These are phyloP conservation scores for Aphelenchoides bicaudatus DNA, from an alignment of 2,888 invertebrate species.

Conservation along the genomic window DNA sequence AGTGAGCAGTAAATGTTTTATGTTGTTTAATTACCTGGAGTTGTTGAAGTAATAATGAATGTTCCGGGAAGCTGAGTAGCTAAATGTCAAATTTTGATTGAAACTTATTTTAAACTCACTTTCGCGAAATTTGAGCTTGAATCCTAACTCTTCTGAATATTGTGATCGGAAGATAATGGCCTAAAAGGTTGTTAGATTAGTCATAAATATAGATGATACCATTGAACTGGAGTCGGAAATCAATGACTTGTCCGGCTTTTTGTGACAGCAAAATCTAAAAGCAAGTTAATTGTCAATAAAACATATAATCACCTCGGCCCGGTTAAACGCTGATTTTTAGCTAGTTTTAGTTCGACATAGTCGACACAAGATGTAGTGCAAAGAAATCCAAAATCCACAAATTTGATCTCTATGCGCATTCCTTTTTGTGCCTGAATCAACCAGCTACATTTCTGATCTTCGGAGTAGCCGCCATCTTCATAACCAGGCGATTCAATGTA, in stretches of 20 bases:
- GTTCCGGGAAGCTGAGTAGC: not conserved
- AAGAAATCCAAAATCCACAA: conserved; percentile 57
- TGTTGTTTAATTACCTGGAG: too few species aligned
- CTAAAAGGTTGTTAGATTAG: too few species aligned
- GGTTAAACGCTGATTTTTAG: conserved; percentile 50
- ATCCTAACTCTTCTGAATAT: conserved; percentile 45
- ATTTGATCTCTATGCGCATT: conserved; percentile 48
- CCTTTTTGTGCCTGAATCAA: conserved; percentile 40
- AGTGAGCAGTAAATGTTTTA: too few species aligned
- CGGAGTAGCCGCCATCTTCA: conserved; percentile 37
- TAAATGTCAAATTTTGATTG: not conserved
- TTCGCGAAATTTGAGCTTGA: conserved; percentile 14
- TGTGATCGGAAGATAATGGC: conserved; percentile 68
- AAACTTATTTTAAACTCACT: not conserved
- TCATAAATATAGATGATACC: too few species aligned
- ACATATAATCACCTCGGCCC: conserved; percentile 45
- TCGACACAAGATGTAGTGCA: conserved; percentile 58
- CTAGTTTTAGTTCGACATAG: conserved; percentile 57
- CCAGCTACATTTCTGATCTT: conserved; percentile 56
- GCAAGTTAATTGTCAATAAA: too few species aligned
- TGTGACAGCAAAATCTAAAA: conserved; percentile 54
- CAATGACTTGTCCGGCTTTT: conserved; percentile 78
- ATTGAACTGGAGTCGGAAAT: conserved; percentile 92
- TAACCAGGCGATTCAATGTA: conserved; percentile 38
- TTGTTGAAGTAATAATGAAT: conserved; percentile 4